Conservation (phyloP, 2,113 vertebrate genomes). For the Leucosticte australis region DNA sequence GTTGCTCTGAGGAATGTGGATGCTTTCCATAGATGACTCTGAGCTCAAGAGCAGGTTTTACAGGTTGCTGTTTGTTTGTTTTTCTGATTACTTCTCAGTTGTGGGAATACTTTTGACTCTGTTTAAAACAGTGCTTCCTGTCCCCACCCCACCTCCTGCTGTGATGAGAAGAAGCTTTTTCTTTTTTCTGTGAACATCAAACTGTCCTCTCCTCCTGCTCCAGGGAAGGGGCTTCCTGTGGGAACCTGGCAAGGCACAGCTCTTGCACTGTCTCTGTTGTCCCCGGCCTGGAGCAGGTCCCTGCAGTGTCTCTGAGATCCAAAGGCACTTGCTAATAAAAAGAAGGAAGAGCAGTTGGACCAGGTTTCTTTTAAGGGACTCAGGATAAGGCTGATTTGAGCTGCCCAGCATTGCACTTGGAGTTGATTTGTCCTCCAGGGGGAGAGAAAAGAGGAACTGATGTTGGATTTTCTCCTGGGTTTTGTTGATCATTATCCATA, state of each 20-base stretch:
- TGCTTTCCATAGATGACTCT: neutral
- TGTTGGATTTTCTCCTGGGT: neutral
- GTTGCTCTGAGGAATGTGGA: neutral
- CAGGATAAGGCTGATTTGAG: neutral
- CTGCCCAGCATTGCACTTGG: neutral
- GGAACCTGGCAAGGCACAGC: neutral
- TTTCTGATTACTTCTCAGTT: neutral
- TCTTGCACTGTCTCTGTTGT: neutral
- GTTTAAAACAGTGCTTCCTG: neutral
- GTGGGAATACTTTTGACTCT: neutral
- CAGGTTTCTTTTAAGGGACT: neutral
- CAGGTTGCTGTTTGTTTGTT: neutral
- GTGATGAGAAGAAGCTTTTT: neutral
- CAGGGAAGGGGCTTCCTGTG: neutral
- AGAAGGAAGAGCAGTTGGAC: neutral
- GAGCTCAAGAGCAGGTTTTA: neutral
- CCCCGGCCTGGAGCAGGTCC: neutral
- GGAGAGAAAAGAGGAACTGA: neutral
- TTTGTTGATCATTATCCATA: neutral
- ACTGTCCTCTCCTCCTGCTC: neutral
- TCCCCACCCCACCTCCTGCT: neutral
- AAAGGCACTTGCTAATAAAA: neutral
- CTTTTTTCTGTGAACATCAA: neutral
- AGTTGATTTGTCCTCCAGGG: neutral
- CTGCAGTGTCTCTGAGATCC: neutral